Evolutionary conservation across 2,888 invertebrate genomes (phyloP), one percentile per base, ranked within the genome.

Genomic region (Tortricodes alternella): DNA sequence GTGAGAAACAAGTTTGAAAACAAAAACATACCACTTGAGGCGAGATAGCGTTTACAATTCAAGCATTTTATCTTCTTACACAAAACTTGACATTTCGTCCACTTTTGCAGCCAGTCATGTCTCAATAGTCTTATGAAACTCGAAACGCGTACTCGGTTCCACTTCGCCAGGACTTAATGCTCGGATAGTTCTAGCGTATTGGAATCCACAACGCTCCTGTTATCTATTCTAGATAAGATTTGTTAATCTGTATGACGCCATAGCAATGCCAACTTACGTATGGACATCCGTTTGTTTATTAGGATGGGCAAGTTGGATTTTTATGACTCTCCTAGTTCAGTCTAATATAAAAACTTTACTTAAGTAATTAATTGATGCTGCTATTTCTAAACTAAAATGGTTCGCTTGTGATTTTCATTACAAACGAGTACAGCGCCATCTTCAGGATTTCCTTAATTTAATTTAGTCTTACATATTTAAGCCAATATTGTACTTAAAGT

Each of bases 201-300:
- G 60, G 67, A 63, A 66, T 69, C 66, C 55, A 50, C 59, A 66
- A 59, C 62, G 60, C 58, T 58, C 59, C 29, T 62, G 71, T 75
- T 79, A 83, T 80, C 82, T 68, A 46, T 43, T 19, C 60, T 61
- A 72, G 84, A 85, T 85, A 83, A 85, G 76, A 73, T 77, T 76
- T 53, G 63, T 65, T 79, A 78, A 83, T 83, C 81, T 73, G 53
- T 53, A 67, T 78, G 80, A 77, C 77, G 79, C 61, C 73, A 79
- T 67, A 34, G 49, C 63, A 60, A 62, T 66, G 64, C 61, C 51
- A 65, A 67, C 71, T 73, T 18, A 75, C 68, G 66, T 76, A 67
- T 60, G 37, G 15, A 19, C 37, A 46, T 27, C 27, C 39, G 9
- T 37, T 34, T 55, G 27, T 23, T 46, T 32, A n/a, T n/a, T n/a